Conservation (phyloP, 2,888 invertebrate genomes). For the Papilio gigon region DNA sequence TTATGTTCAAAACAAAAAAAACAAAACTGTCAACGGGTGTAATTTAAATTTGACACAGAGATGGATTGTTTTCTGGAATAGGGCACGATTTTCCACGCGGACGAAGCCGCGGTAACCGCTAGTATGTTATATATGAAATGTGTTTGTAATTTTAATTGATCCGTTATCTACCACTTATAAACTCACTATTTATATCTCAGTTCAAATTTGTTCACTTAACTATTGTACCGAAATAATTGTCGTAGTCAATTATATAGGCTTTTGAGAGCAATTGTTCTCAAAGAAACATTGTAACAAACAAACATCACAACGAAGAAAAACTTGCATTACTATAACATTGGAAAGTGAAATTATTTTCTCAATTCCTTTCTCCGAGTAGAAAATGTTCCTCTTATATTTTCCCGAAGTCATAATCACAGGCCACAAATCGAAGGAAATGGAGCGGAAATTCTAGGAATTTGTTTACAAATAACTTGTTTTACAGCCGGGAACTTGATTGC, state of each 20-base stretch:
- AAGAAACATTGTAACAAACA: neutral
- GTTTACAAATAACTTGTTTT: conserved; percentile 43
- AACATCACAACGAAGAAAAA: neutral
- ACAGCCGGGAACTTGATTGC: conserved; percentile 24
- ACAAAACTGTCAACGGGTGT: too few relatives aligned
- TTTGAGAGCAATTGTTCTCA: too few relatives aligned
- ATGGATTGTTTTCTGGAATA: too few relatives aligned
- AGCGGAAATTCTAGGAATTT: conserved; percentile 42
- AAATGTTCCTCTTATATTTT: conserved; percentile 24
- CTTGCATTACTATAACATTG: neutral
- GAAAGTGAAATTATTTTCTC: conserved; percentile 20
- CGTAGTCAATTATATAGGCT: too few relatives aligned
- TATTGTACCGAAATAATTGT: neutral
- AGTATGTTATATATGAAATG: too few relatives aligned
- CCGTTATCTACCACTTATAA: too few relatives aligned
- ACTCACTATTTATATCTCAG: too few relatives aligned
- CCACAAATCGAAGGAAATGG: conserved; percentile 29
- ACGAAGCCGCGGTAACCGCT: too few relatives aligned
- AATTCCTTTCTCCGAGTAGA: neutral
- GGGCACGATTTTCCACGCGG: too few relatives aligned
- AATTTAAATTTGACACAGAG: too few relatives aligned
- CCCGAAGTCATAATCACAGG: conserved; percentile 26
- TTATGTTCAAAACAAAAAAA: too few relatives aligned
- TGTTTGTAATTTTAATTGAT: too few relatives aligned
- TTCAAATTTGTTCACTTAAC: neutral